These are phyloP conservation scores for Perccottus glenii DNA, from an alignment of 2,113 vertebrate genomes.

Conservation along the genomic window DNA sequence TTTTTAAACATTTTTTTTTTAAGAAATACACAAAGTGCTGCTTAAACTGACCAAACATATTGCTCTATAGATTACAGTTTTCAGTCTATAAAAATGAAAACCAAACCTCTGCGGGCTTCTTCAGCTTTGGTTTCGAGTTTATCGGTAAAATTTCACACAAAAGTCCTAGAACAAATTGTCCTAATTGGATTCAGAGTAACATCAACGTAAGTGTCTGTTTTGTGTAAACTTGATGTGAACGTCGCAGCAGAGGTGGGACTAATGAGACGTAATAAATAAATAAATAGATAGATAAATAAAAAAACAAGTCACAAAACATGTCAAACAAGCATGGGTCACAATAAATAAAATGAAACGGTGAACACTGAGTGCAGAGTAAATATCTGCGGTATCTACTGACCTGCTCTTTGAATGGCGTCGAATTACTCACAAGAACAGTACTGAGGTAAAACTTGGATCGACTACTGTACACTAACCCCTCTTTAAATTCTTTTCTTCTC, in stretches of 20 bases:
- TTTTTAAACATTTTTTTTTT: slow-evolving; percentile 44
- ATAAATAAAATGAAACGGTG: slow-evolving; percentile 84
- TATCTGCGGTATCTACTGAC: slow-evolving; percentile 73
- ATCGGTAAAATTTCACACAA: slow-evolving; percentile 58
- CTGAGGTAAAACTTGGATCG: slow-evolving; percentile 92
- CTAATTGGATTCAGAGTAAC: slow-evolving; percentile 61
- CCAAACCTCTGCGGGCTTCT: slow-evolving; percentile 91
- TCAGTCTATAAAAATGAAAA: slow-evolving; percentile 87
- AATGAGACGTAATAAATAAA: slow-evolving; percentile 3
- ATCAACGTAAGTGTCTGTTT: slow-evolving; percentile 52
- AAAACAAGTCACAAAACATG: slow-evolving; percentile 73
- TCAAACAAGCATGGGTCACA: slow-evolving; percentile 81
- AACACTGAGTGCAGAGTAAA: slow-evolving; percentile 82
- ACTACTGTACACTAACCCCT: slow-evolving; percentile 70
- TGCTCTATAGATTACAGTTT: slow-evolving; percentile 98
- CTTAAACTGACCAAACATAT: slow-evolving; percentile 98
- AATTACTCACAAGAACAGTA: slow-evolving; percentile 83
- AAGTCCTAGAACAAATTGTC: slow-evolving; percentile 51
- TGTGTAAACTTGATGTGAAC: slow-evolving; percentile 63
- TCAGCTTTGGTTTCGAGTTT: slow-evolving; percentile 98
- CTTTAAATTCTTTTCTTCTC: slow-evolving; percentile 85
- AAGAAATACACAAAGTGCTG: slow-evolving; percentile 99
- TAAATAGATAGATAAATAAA: slow-evolving; percentile 61
- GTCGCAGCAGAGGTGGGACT: slow-evolving; percentile 7
- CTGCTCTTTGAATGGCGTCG: slow-evolving; percentile 64